Conservation (phyloP, 2,888 invertebrate species). For the Saturnia japonica region DNA sequence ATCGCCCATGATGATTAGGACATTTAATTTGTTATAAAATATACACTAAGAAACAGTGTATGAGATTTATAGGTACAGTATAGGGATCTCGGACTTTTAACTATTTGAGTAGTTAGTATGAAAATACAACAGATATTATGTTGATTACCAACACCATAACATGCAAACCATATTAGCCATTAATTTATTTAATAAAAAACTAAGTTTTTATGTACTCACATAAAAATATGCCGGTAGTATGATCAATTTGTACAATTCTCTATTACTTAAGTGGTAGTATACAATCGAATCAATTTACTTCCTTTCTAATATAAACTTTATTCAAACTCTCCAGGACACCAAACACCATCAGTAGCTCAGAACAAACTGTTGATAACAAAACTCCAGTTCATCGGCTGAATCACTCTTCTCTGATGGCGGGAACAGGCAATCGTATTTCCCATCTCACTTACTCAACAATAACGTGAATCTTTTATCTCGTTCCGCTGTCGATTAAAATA, state of each 20-base stretch:
- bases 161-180: neutral
- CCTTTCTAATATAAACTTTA: neutral
- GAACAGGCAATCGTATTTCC: slow-evolving; percentile 61
- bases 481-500: slow-evolving; percentile 71
- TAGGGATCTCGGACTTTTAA: neutral
- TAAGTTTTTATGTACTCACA: neutral
- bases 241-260: neutral
- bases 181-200: neutral
- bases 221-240: neutral
- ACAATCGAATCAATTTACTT: neutral
- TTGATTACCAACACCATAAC: neutral
- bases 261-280: neutral
- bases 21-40: too few species aligned
- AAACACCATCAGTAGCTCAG: slow-evolving; percentile 45
- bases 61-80: neutral
- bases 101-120: neutral
- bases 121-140: neutral
- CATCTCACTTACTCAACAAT: slow-evolving; percentile 46
- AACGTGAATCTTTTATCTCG: slow-evolving; percentile 40
- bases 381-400: slow-evolving; percentile 64
- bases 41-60: too few species aligned
- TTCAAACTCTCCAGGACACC: slow-evolving; percentile 14
- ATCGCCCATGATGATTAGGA: too few species aligned
- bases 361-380: slow-evolving; percentile 76
- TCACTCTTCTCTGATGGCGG: slow-evolving; percentile 72